Evolutionary conservation across 2,113 vertebrate genomes (phyloP).

Genomic region (Orientallactaga bullata): DNA sequence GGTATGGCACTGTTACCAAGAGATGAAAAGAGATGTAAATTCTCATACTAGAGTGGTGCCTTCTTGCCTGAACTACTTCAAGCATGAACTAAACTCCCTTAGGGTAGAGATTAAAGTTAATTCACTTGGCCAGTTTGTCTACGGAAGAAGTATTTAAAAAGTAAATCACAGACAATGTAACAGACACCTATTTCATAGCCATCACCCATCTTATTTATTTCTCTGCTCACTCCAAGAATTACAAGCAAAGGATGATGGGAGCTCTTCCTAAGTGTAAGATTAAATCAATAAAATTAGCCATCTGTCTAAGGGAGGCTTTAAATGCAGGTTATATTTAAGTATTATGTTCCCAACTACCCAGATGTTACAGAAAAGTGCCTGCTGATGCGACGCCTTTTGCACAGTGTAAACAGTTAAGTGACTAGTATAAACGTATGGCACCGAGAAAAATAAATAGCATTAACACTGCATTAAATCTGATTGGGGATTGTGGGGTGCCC

Average conservation of each 20-base stretch:
- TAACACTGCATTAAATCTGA: constrained; percentile 72
- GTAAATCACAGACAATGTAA: constrained; percentile 71
- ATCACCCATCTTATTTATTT: constrained; percentile 81
- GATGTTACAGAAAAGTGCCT: constrained; percentile 65
- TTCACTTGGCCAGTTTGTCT: constrained; percentile 52
- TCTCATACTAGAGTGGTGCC: background rate
- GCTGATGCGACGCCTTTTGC: constrained; percentile 71
- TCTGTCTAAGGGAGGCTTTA: constrained; percentile 87
- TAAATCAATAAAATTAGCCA: constrained; percentile 88
- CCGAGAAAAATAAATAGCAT: constrained; percentile 77
- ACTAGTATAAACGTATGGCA: constrained; percentile 73
- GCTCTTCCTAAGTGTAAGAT: constrained; percentile 84
- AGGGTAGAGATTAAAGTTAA: constrained; percentile 58
- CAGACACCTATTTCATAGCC: constrained; percentile 73
- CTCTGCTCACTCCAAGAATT: constrained; percentile 79
- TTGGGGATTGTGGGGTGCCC: constrained; percentile 62
- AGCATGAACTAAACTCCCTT: constrained; percentile 38
- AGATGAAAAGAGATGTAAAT: constrained; percentile 16
- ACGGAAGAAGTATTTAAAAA: constrained; percentile 69
- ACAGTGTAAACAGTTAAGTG: constrained; percentile 71
- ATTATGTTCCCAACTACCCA: constrained; percentile 85
- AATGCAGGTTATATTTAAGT: constrained; percentile 85
- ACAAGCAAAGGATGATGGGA: constrained; percentile 84
- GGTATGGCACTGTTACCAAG: background rate
- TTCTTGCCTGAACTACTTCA: background rate